phyloP scores from a whole-genome alignment of 2,113 vertebrate species.

The Uria lomvia region DNA sequence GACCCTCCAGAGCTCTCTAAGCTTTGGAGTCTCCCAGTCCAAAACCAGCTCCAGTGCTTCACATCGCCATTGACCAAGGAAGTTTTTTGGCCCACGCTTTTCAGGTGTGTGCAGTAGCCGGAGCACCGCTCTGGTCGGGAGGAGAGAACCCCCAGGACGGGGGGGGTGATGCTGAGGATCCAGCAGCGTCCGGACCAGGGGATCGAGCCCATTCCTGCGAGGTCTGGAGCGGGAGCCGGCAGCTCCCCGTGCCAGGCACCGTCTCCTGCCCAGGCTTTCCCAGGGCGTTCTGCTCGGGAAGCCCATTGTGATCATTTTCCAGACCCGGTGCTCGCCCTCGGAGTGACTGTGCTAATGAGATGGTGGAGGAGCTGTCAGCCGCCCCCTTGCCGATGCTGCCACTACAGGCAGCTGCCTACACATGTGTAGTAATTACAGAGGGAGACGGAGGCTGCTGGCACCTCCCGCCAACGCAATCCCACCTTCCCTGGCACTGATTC shows the following conservation, averaged over 20 bases:
- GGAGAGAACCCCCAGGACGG: background rate
- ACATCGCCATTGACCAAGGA: fast-evolving
- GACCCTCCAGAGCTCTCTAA: background rate
- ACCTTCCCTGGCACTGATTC: slow-evolving; percentile 46
- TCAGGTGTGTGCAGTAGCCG: background rate
- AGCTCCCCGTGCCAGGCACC: background rate
- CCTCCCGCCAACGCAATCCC: slow-evolving; percentile 44
- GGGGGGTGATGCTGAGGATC: fast-evolving
- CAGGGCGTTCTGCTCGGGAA: background rate
- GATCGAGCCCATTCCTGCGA: fast-evolving
- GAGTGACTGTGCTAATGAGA: slow-evolving; percentile 38
- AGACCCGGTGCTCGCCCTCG: background rate
- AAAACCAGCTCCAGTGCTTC: background rate
- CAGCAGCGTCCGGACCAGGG: fast-evolving
- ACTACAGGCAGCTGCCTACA: slow-evolving; percentile 59
- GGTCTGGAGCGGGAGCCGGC: background rate
- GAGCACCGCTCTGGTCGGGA: background rate
- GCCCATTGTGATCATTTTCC: background rate
- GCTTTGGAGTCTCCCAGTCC: background rate
- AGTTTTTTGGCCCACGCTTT: background rate
- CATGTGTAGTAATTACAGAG: slow-evolving; percentile 61
- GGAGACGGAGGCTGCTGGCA: slow-evolving; percentile 52
- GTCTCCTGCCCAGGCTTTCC: background rate
- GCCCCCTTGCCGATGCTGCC: slow-evolving; percentile 28
- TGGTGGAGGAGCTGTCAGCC: slow-evolving; percentile 56